These are phyloP conservation scores for Nebria brevicollis DNA, from an alignment of 2,888 invertebrate species.

Conservation along the genomic window DNA sequence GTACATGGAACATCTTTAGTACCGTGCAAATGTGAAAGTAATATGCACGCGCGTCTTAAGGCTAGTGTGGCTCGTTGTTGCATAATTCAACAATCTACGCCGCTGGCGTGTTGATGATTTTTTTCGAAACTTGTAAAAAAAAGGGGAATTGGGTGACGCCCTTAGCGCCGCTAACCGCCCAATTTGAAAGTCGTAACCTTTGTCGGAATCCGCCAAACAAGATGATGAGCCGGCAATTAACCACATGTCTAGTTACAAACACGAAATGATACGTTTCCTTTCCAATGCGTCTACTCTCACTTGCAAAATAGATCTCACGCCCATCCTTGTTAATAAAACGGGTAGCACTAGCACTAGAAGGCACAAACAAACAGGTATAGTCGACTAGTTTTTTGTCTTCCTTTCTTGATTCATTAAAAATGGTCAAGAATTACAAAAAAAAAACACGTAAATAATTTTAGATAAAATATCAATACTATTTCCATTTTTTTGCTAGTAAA, in stretches of 20 bases:
- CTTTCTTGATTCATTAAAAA: too few relatives aligned
- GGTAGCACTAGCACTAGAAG: constrained; percentile 8
- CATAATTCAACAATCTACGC: constrained; percentile 20
- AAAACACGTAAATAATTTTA: too few relatives aligned
- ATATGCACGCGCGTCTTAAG: neutral
- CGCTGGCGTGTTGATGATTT: constrained; percentile 10
- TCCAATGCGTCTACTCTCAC: neutral
- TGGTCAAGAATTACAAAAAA: too few relatives aligned
- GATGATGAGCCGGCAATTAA: constrained; percentile 25
- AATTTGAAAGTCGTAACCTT: constrained; percentile 38
- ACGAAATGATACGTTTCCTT: constrained; percentile 17
- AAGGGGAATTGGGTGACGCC: constrained; percentile 28
- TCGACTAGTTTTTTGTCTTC: too few relatives aligned
- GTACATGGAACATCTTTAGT: neutral
- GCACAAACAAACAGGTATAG: neutral
- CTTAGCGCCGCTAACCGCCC: constrained; percentile 24
- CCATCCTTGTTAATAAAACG: constrained; percentile 5
- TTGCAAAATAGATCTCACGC: constrained; percentile 11
- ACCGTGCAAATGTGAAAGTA: neutral
- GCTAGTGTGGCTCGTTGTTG: neutral
- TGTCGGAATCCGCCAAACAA: constrained; percentile 39
- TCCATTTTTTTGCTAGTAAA: too few relatives aligned
- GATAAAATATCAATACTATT: too few relatives aligned
- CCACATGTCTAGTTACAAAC: constrained; percentile 30
- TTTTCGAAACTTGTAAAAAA: constrained; percentile 31